Evolutionary conservation across 2,113 vertebrate species (phyloP).

Genomic region (Esox niger): DNA sequence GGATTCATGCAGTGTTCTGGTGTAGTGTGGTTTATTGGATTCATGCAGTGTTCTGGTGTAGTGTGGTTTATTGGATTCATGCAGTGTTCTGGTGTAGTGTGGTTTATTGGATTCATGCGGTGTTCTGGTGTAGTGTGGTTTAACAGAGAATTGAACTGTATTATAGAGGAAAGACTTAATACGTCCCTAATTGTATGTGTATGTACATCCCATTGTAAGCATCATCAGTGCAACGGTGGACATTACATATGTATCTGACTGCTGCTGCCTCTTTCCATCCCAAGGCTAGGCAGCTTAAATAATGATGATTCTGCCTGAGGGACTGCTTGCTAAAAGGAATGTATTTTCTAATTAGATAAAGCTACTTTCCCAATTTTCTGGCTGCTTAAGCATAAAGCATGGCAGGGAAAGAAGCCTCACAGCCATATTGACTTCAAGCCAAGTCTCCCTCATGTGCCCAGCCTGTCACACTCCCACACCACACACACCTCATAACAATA

Average conservation of each 20-base stretch:
- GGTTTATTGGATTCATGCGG: too few relatives aligned
- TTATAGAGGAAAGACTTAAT: neutral
- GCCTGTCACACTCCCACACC: constrained; percentile 45
- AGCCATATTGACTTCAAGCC: constrained; percentile 64
- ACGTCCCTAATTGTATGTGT: constrained; percentile 39
- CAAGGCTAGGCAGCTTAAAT: constrained; percentile 72
- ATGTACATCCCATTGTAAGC: constrained; percentile 50
- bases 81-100: too few relatives aligned
- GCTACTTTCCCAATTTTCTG: constrained; percentile 73
- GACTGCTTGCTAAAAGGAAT: constrained; percentile 68
- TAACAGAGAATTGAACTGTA: too few relatives aligned
- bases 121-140: too few relatives aligned
- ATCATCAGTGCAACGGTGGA: constrained; percentile 53
- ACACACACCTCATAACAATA: too few relatives aligned
- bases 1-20: too few relatives aligned
- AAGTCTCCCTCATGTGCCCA: constrained; percentile 53
- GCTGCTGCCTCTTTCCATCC: constrained; percentile 46
- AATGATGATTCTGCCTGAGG: constrained; percentile 70
- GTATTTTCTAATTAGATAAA: constrained; percentile 77
- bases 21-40: too few relatives aligned
- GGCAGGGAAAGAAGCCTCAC: constrained; percentile 60
- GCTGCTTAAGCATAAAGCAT: constrained; percentile 72
- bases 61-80: too few relatives aligned
- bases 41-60: too few relatives aligned
- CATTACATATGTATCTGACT: constrained; percentile 69